phyloP scores from a whole-genome alignment of 2,797 vertebrate genomes.

The Acropternis orthonyx region DNA sequence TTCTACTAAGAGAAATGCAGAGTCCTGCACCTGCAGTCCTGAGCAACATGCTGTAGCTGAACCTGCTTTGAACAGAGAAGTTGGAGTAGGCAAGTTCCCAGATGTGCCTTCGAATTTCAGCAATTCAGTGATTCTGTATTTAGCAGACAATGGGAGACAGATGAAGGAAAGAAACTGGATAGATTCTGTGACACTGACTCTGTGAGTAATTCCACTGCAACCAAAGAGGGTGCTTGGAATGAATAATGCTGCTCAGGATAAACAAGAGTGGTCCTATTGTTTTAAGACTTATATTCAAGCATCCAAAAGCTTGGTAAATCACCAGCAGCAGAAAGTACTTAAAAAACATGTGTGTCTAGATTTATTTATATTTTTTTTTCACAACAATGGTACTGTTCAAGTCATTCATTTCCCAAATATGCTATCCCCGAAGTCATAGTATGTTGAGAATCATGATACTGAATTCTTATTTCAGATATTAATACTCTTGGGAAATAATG shows the following conservation, averaged over 20 bases:
- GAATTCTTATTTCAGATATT: not conserved
- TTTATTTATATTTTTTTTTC: not conserved
- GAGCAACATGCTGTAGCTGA: not conserved
- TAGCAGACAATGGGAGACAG: not conserved
- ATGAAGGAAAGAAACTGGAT: not conserved
- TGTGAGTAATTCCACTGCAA: not conserved
- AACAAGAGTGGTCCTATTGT: not conserved
- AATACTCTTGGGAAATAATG: not conserved
- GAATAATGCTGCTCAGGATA: not conserved
- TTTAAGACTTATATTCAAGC: not conserved
- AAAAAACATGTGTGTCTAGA: not conserved
- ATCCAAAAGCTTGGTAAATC: not conserved
- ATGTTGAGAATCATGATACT: not conserved
- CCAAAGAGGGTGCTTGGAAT: not conserved
- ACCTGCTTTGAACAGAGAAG: not conserved
- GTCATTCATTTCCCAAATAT: not conserved
- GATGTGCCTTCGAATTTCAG: not conserved
- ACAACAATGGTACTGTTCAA: not conserved
- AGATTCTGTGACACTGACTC: not conserved
- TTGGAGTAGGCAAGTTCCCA: not conserved
- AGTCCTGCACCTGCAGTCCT: not conserved
- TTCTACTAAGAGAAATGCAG: not conserved
- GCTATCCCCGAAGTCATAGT: not conserved
- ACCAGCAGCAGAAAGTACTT: not conserved
- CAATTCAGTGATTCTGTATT: not conserved